These are phyloP conservation scores for Zootoca vivipara DNA, from an alignment of 2,113 vertebrate genomes.

Conservation along the genomic window DNA sequence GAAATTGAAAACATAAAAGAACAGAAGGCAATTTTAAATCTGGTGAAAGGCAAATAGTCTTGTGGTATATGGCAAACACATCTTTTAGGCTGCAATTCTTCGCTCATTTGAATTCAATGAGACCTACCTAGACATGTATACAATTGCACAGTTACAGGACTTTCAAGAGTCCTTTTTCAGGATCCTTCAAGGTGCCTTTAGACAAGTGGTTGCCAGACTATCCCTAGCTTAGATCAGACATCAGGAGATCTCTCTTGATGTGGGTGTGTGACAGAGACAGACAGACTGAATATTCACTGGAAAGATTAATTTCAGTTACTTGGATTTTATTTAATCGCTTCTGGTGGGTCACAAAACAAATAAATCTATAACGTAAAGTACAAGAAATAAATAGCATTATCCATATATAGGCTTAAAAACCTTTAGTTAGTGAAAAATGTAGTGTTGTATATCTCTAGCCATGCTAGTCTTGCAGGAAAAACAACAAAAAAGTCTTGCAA, in stretches of 20 bases:
- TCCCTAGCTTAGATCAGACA: background rate
- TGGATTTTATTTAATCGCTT: background rate
- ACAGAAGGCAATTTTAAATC: background rate
- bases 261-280: background rate
- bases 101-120: background rate
- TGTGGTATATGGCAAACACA: background rate
- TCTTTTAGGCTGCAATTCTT: background rate
- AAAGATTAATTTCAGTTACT: background rate
- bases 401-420: background rate
- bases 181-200: background rate
- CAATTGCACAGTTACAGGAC: background rate
- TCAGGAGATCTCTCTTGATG: background rate
- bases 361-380: background rate
- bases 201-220: background rate
- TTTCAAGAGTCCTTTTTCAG: background rate
- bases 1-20: background rate
- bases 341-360: background rate
- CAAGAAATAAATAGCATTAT: background rate
- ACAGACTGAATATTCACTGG: background rate
- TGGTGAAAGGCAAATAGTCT: background rate
- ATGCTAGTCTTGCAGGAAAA: too few species aligned
- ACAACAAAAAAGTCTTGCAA: background rate
- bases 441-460: too few species aligned
- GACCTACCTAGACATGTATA: background rate
- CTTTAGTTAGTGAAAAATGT: background rate